A percentile compares a stretch with the other conserved stretches of the same genome.
phyloP scores from a whole-genome alignment of 2,888 invertebrate genomes.

The Philonicus albiceps region DNA sequence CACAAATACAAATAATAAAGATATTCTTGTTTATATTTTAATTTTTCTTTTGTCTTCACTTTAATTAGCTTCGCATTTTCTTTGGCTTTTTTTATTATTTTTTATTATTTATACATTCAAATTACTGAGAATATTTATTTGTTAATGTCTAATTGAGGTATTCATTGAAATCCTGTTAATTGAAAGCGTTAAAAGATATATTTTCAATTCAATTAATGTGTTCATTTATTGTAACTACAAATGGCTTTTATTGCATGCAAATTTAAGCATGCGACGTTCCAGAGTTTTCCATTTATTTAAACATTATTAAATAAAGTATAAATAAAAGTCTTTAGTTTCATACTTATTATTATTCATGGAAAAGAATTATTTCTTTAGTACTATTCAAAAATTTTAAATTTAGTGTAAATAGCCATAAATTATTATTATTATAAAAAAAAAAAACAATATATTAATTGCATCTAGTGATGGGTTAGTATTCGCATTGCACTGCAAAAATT shows the following conservation, averaged over 20 bases:
- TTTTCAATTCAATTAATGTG: conserved; percentile 7
- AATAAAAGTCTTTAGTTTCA: not conserved
- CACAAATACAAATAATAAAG: not conserved
- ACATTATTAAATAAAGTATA: not conserved
- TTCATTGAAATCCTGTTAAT: conserved; percentile 63
- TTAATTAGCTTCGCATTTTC: not conserved
- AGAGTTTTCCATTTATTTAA: not conserved
- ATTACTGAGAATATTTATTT: not conserved
- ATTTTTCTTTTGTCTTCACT: not conserved
- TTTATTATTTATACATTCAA: not conserved
- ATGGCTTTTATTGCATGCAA: not conserved
- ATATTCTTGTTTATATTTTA: conserved; percentile 21
- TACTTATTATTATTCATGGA: not conserved
- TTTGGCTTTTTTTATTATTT: not conserved
- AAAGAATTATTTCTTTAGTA: not conserved
- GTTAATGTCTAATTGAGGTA: conserved; percentile 59
- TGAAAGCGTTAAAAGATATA: conserved; percentile 50
- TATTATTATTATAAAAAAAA: too few species aligned
- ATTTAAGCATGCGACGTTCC: not conserved
- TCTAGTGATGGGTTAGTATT: not conserved
- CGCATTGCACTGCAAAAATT: not conserved
- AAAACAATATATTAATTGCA: not conserved
- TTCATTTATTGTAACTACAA: not conserved
- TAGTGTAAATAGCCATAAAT: too few species aligned
- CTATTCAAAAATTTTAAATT: not conserved